A percentile compares a stretch with the other conserved stretches of the same genome.
phyloP scores from a whole-genome alignment of 2,113 vertebrate species.

The Crocuta crocuta region DNA sequence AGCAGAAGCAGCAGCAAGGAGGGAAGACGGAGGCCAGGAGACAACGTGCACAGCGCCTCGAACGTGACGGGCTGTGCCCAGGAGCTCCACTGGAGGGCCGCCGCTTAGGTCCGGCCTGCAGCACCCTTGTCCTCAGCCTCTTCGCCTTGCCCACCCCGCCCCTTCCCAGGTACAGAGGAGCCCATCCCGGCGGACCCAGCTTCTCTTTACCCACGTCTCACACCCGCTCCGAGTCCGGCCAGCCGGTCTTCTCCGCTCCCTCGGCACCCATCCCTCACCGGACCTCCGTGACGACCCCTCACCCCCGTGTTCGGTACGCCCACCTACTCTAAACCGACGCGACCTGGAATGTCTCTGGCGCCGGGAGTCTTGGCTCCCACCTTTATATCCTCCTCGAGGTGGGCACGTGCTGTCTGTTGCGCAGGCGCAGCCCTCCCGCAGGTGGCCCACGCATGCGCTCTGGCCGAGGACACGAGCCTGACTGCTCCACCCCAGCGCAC shows the following conservation, averaged over 20 bases:
- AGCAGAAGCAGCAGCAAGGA: not conserved
- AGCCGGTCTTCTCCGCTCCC: not conserved
- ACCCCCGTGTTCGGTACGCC: not conserved
- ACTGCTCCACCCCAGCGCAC: not conserved
- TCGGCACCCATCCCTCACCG: not conserved
- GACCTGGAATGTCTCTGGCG: not conserved
- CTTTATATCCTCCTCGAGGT: fast-evolving
- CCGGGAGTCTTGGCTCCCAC: not conserved
- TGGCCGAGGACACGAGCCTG: not conserved
- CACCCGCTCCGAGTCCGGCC: not conserved
- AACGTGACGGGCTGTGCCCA: fast-evolving
- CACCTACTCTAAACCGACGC: not conserved
- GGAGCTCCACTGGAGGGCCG: not conserved
- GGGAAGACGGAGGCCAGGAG: not conserved
- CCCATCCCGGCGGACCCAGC: fast-evolving
- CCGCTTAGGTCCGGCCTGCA: not conserved
- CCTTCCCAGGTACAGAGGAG: fast-evolving
- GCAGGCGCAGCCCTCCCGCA: not conserved
- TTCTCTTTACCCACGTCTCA: not conserved
- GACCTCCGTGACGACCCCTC: no score
- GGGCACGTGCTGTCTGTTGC: not conserved
- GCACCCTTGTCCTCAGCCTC: not conserved
- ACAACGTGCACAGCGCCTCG: fast-evolving
- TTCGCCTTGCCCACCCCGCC: no score
- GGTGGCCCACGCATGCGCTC: no score